Base-by-base conservation (phyloP, 2,113 vertebrate genomes). In the Paratilapia polleni region DNA sequence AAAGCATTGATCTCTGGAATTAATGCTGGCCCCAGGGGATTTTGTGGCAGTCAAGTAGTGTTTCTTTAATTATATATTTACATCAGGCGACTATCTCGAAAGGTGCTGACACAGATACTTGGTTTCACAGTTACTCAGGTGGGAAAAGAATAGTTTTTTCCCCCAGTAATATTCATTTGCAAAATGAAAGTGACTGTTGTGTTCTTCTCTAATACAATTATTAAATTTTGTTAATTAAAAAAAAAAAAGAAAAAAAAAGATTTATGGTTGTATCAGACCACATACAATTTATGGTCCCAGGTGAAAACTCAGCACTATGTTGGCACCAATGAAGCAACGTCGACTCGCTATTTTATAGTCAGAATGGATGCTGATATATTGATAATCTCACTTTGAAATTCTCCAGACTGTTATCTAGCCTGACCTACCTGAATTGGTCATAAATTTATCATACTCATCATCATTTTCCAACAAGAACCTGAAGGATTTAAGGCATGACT, bases 21-120 rank as follows among this genome's bases (percentile, higher is more conserved):
- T 95, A 95, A 95, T 94, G 80, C 84, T 41, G 34, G 84, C 80
- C 93, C 89, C 87, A 80, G 59, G 77, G 92, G 93, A 89, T 59
- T 78, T 75, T 81, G 88, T 88, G 86, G 89, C 91, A 94, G 92
- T 95, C 94, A 94, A 94, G 94, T 82, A 91, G 81, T 91, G 88
- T 94, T 94, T 95, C 93, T 94, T 92, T 95, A 96, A 96, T 96
- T 95, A 95, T 93, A 95, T 89, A 91, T 94, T 94, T 95, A 93
- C 86, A 93, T 88, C 76, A 73, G 66, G 64, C 88, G 62, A 88
- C 90, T 81, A 89, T 91, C 59, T 90, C 49, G 82, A 77, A 91
- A 94, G 88, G 17, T 93, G 92, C 92, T 94, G 91, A 95, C 85
- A 83, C 52, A 20, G 28, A 82, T 66, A 84, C 19, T 92, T 92